Base-by-base conservation (phyloP, 1,140 invertebrate genomes). In the Hylaeus volcanicus region DNA sequence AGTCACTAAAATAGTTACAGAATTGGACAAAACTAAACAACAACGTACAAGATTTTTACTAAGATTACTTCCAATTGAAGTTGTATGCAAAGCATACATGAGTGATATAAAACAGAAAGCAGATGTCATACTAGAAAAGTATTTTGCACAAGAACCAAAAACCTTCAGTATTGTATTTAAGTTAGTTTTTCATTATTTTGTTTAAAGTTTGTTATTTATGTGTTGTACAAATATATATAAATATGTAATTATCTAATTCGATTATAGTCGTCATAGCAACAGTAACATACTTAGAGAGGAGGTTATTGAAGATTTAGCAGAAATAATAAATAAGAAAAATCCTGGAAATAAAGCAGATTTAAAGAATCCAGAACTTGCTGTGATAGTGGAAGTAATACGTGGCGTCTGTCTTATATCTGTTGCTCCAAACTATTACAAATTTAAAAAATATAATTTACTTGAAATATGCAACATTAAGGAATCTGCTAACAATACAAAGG, bases 111-210 rank as follows among this genome's bases (percentile, higher is more conserved):
- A 93, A 78, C 91, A 92, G 56, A 94, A 95, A n/a, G 95, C 96
- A 9, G 95, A 95, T 64, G 88, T 90, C 69, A 89, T 98, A 15
- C 95, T 98, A 85, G 95, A 96, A 74, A 95, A 96, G 86, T 95
- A 96, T 90, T 97, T 98, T 90, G 93, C 95, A 8, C 94, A 95
- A 74, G 95, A 96, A 73, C 93, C 95, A 37, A 96, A 95, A 79
- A 96, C 96, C 43, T 98, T 96, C 94, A 95, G 95, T 56, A 96
- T 98, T 76, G 93, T 97, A 37, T 96, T 96, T 86, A 98, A 98
- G 94, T 94, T 91, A 90, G 91, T 89, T 79, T 77, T 56, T 58
- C 37, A 60, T 69, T 80, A 81, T 78, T 53, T 12, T 69, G 64
- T 6, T 37, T 11, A 58, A 60, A 39, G 41, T 70, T 3, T 9